Conservation (phyloP, 1,140 invertebrate genomes). For the Leptestheria dahalacensis region DNA sequence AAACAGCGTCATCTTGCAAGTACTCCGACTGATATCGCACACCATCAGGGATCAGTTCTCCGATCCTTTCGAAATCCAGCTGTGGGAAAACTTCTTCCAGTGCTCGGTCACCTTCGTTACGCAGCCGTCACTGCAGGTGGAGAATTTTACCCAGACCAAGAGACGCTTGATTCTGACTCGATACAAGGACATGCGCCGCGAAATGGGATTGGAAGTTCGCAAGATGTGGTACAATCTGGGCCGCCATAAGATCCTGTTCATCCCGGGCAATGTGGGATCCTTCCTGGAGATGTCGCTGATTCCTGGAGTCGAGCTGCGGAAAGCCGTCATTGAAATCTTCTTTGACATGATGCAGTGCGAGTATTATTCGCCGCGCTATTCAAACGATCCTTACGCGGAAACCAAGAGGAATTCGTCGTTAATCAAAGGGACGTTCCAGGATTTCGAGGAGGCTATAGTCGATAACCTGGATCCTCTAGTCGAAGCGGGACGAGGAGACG, state of each 20-base stretch:
- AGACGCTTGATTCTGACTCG: constrained; percentile 33
- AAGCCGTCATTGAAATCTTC: constrained; percentile 85
- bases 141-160: constrained; percentile 59
- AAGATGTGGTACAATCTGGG: constrained; percentile 81
- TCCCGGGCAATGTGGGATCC: constrained; percentile 70
- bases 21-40: constrained; percentile 60
- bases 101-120: constrained; percentile 78
- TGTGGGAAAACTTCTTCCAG: constrained; percentile 88
- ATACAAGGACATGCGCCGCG: constrained; percentile 75
- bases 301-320: constrained; percentile 66
- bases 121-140: constrained; percentile 67
- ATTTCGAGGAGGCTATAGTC: constrained; percentile 84
- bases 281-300: constrained; percentile 90
- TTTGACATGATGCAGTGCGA: constrained; percentile 98
- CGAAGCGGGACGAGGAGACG: constrained; percentile 59
- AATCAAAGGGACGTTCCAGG: constrained; percentile 33
- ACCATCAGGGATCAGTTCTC: constrained; percentile 66
- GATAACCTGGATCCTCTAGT: constrained; percentile 77
- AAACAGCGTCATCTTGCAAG: constrained; percentile 73
- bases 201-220: constrained; percentile 64
- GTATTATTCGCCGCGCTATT: constrained; percentile 46
- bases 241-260: constrained; percentile 71
- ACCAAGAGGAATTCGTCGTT: constrained; percentile 42
- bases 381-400: constrained; percentile 41
- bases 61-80: constrained; percentile 60